These are phyloP conservation scores for Zhengitettix transpicula DNA, from an alignment of 2,888 invertebrate genomes.

Conservation along the genomic window DNA sequence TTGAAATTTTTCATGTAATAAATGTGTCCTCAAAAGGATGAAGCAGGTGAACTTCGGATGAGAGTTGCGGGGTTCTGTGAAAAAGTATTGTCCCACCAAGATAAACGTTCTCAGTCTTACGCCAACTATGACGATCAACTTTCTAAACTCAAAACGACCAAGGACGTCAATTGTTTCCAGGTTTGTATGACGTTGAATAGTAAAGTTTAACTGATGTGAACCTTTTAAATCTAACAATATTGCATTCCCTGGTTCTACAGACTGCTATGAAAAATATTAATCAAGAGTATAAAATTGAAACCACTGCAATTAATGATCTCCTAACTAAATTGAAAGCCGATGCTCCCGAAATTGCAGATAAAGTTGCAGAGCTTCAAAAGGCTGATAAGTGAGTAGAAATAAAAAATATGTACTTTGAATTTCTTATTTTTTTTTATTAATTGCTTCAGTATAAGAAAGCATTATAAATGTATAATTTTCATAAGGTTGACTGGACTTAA, in stretches of 20 bases:
- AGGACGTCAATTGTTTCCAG: slow-evolving; percentile 32
- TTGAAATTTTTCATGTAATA: too few relatives aligned
- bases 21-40: slow-evolving; percentile 23
- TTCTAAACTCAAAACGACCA: slow-evolving; percentile 38
- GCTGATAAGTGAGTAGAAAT: slow-evolving; percentile 27
- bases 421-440: neutral
- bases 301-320: slow-evolving; percentile 33
- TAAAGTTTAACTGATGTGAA: neutral
- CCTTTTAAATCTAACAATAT: neutral
- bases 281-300: slow-evolving; percentile 38
- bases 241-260: slow-evolving; percentile 15
- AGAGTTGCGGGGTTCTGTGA: slow-evolving; percentile 32
- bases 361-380: slow-evolving; percentile 40
- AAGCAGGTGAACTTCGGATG: slow-evolving; percentile 30
- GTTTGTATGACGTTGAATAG: slow-evolving; percentile 6
- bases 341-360: slow-evolving; percentile 40
- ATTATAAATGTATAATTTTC: neutral
- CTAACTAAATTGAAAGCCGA: slow-evolving; percentile 36
- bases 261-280: slow-evolving; percentile 37
- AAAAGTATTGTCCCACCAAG: slow-evolving; percentile 38
- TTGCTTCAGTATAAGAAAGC: neutral
- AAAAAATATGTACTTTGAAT: neutral
- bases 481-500: too few relatives aligned
- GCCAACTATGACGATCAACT: slow-evolving; percentile 42
- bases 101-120: slow-evolving; percentile 39